Evolutionary conservation across 2,888 invertebrate genomes (phyloP).

Genomic region (Masnerella sp.): DNA sequence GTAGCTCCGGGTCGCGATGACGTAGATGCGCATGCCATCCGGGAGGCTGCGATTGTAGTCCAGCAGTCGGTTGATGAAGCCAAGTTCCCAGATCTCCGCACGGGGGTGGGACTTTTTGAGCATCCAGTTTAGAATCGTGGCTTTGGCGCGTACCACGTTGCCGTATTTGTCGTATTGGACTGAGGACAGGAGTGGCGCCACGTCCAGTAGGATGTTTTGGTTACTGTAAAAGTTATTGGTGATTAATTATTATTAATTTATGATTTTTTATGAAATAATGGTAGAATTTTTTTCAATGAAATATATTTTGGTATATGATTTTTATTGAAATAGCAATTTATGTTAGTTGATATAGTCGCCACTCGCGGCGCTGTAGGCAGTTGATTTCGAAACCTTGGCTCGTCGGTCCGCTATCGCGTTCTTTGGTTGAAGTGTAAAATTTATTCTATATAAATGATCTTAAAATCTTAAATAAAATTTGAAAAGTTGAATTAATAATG

Average conservation of each 20-base stretch:
- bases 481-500: no score
- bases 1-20: conserved; percentile 73
- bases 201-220: conserved; percentile 65
- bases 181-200: conserved; percentile 70
- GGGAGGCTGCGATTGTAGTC: conserved; percentile 69
- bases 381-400: no score
- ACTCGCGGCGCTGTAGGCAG: no score
- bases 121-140: conserved; percentile 74
- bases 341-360: no score
- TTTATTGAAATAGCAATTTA: no score
- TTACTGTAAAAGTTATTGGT: conserved; percentile 21
- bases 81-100: conserved; percentile 72
- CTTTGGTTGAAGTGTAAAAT: no score
- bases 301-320: background rate
- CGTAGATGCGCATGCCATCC: conserved; percentile 71
- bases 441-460: no score
- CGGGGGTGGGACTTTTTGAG: conserved; percentile 68
- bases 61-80: conserved; percentile 69
- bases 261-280: conserved; percentile 5
- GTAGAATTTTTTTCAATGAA: no score
- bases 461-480: no score
- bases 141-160: conserved; percentile 69
- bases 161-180: conserved; percentile 67
- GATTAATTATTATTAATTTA: background rate
- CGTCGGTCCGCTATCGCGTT: no score